These are phyloP conservation scores for Synanthedon formicaeformis DNA, from an alignment of 2,888 invertebrate species.

Conservation along the genomic window DNA sequence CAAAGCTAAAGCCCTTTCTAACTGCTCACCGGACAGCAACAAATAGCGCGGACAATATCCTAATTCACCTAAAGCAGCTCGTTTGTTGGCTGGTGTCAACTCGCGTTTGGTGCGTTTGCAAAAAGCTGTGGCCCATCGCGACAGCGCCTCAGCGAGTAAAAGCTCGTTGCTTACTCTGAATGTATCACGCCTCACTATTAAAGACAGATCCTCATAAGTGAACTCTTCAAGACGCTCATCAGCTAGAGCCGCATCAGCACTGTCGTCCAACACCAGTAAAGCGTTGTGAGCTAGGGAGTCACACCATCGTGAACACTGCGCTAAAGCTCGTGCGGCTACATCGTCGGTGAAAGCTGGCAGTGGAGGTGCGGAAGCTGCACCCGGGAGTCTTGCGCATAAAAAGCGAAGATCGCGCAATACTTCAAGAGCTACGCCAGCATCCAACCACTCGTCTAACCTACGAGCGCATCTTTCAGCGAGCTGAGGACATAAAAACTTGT, in stretches of 20 bases:
- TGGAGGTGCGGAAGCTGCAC: constrained; percentile 64
- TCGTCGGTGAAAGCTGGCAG: constrained; percentile 49
- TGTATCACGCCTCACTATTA: constrained; percentile 76
- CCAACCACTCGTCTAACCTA: constrained; percentile 74
- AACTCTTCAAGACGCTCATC: constrained; percentile 69
- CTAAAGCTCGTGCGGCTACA: constrained; percentile 46
- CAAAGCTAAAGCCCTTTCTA: constrained; percentile 65
- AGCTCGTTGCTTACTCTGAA: constrained; percentile 75
- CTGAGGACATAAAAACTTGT: constrained; percentile 78
- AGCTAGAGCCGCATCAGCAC: constrained; percentile 46
- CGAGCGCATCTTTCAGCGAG: constrained; percentile 77
- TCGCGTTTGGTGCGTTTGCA: constrained; percentile 58
- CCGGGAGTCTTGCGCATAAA: constrained; percentile 52
- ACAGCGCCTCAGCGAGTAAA: constrained; percentile 72
- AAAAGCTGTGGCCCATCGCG: constrained; percentile 60
- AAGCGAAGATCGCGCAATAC: constrained; percentile 71
- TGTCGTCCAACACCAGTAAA: constrained; percentile 63
- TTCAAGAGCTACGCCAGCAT: constrained; percentile 73
- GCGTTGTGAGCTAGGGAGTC: constrained; percentile 76
- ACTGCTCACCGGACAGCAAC: constrained; percentile 74
- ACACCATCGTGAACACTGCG: constrained; percentile 64
- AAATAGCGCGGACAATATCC: constrained; percentile 76
- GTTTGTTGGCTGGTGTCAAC: constrained; percentile 51
- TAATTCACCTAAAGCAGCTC: constrained; percentile 58
- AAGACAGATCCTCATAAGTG: constrained; percentile 72